A percentile compares a stretch with the other conserved stretches of the same genome.
These are phyloP conservation scores for Halcyon smyrnensis DNA, from an alignment of 2,797 vertebrate species.

Conservation along the genomic window DNA sequence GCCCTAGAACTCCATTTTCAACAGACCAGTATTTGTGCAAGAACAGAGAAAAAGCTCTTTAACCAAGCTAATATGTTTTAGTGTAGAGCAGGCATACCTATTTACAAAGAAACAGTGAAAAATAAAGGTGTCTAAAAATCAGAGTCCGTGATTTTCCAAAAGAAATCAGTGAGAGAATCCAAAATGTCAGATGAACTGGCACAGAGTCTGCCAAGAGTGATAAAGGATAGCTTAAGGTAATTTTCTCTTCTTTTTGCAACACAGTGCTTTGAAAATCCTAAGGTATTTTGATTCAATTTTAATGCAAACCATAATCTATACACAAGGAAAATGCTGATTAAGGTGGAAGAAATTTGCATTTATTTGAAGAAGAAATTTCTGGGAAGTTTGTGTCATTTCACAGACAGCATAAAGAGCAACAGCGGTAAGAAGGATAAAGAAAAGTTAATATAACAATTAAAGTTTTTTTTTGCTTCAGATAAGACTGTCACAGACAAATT, in stretches of 20 bases:
- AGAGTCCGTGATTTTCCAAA: neutral
- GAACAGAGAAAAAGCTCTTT: conserved; percentile 54
- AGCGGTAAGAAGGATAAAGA: neutral
- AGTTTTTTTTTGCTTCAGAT: neutral
- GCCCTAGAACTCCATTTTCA: conserved; percentile 59
- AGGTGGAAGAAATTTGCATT: neutral
- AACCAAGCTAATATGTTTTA: conserved; percentile 45
- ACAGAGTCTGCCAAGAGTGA: neutral
- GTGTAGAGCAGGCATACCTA: neutral
- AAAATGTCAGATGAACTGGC: neutral
- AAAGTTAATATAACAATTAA: neutral
- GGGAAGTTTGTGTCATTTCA: neutral
- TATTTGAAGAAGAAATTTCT: neutral
- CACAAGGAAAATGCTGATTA: neutral
- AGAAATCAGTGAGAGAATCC: neutral
- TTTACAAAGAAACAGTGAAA: neutral
- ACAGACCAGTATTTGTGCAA: conserved; percentile 46
- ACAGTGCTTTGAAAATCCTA: neutral
- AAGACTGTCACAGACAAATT: neutral
- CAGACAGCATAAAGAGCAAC: neutral
- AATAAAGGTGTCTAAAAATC: neutral
- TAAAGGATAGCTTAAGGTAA: neutral
- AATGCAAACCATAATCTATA: neutral
- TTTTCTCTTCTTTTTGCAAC: neutral
- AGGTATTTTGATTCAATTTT: neutral